Base-by-base conservation (phyloP, 2,797 vertebrate species). In the Pipistrellus pipistrellus region DNA sequence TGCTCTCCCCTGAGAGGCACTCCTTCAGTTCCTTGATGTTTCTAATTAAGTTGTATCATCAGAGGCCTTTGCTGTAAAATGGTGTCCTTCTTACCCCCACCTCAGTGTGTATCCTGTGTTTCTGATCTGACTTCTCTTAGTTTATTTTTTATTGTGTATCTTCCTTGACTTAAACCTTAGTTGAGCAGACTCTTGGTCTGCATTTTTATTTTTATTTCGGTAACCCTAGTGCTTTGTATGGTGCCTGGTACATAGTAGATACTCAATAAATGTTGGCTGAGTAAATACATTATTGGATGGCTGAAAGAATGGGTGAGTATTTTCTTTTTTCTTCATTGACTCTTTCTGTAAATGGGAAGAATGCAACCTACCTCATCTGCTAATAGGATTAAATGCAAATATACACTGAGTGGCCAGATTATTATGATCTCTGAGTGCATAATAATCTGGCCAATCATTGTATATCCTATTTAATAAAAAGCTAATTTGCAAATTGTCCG, bases 241-340 rank as follows among this genome's bases (percentile, higher is more conserved):
- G 68, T 84, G 0, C 51, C 25, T 30, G 46, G 38, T 76, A 57
- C 9, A 59, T 51, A 57, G 15, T 21, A 71, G 2, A 87, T 81
- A 18, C 15, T 85, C 46, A 27, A 3, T 82, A 81, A 88, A 69
- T 85, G 75, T 10, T 88, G 72, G 23, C 23, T 55, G 35, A 85
- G 12, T 86, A 85, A 77, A n/a, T 85, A 38, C 81, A 88, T 77
- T 51, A 57, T 72, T 57, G 8, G 18, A 12, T 57, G 21, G 57
- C 23, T 48, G 14, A 85, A 88, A 41, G 27, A 77, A 81, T 48
- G 13, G 6, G 38, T 48, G 13, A 4, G 38, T 72, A 18, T 68
- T 27, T 83, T 88, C 18, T 82, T 86, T 85, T 95, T 30, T 35
- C 27, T 88, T 83, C 13, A 41, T 21, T 88, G 53, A 53, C 41